phyloP scores from a whole-genome alignment of 1,140 invertebrate genomes.

The Neodiprion lecontei region DNA sequence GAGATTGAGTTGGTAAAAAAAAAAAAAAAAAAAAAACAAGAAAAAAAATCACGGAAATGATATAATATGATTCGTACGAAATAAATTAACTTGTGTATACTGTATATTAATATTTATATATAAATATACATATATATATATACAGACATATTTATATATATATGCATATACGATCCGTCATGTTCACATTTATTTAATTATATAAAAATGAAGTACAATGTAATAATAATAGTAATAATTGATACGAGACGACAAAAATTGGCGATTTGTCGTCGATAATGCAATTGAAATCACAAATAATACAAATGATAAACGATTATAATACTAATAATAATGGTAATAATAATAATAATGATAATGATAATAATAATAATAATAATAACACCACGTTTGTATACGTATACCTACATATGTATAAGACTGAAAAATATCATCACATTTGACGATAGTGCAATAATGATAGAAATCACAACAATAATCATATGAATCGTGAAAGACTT shows the following conservation, averaged over 20 bases:
- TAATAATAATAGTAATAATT: background rate
- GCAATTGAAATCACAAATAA: no score
- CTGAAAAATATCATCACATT: no score
- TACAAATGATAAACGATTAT: background rate
- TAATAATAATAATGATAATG: background rate
- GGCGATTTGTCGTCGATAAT: no score
- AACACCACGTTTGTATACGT: no score
- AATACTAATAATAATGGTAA: background rate
- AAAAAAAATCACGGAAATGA: no score
- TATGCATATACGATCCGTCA: slow-evolving; percentile 38
- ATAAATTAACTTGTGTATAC: no score
- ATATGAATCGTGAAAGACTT: slow-evolving; percentile 63
- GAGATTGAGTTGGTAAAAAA: no score
- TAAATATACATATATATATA: background rate
- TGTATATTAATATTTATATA: no score
- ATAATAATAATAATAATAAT: background rate
- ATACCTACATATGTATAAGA: no score
- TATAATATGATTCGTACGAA: no score
- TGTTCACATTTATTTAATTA: slow-evolving; percentile 64
- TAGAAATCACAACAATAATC: background rate
- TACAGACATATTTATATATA: background rate
- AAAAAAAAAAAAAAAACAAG: no score
- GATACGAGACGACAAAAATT: no score
- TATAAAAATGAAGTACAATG: slow-evolving; percentile 61
- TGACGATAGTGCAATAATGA: background rate